Conservation (phyloP, 2,888 invertebrate species). For the Aspidiotus destructor region DNA sequence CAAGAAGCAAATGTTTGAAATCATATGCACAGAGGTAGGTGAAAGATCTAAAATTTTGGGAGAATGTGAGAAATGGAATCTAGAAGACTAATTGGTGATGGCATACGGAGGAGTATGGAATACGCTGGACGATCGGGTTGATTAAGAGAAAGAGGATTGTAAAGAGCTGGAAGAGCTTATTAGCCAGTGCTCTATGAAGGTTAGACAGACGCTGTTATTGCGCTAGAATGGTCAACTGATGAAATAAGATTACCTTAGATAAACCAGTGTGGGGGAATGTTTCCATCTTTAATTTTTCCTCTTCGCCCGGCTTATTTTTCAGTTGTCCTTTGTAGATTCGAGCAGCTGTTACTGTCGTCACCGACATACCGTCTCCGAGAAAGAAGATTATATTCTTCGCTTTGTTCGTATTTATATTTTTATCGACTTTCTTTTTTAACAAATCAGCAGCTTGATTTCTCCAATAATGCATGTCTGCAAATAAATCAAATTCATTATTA, state of each 20-base stretch:
- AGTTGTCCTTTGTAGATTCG: conserved; percentile 63
- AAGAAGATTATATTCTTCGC: conserved; percentile 80
- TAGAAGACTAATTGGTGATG: no score
- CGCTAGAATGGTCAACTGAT: no score
- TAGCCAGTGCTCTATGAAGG: no score
- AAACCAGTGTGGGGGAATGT: conserved; percentile 71
- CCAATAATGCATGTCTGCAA: conserved; percentile 19
- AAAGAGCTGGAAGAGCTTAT: no score
- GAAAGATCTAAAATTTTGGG: no score
- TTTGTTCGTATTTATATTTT: conserved; percentile 41
- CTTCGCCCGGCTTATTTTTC: conserved; percentile 47
- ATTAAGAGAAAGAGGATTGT: no score
- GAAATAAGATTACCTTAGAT: conserved; percentile 55
- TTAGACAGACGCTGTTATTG: no score
- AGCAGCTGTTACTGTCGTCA: conserved; percentile 70
- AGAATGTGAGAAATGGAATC: no score
- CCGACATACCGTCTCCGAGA: conserved; percentile 86
- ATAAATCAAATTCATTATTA: neutral
- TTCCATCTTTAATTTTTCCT: conserved; percentile 65
- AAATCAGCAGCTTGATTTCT: conserved; percentile 3
- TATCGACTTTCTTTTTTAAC: conserved; percentile 1
- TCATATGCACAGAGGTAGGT: no score
- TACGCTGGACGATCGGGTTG: no score
- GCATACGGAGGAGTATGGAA: no score
- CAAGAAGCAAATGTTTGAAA: no score